Base-by-base conservation (phyloP, 2,797 vertebrate genomes). In the Pseudochromis fuscus region DNA sequence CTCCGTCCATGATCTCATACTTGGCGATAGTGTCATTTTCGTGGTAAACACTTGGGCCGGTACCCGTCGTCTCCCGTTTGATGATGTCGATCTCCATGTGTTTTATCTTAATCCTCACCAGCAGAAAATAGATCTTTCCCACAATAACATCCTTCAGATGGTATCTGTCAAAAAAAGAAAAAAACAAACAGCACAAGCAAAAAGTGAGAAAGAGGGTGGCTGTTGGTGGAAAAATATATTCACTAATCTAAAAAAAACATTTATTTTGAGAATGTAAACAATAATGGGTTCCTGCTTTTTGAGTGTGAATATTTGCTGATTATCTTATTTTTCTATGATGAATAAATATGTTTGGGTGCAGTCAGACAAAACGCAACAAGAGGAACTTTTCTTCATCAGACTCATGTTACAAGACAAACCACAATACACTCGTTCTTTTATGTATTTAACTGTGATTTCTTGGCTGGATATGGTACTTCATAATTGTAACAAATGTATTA, bases 61-160 rank as follows among this genome's bases (percentile, higher is more conserved):
- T 99, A 71, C 98, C 98, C 0, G 97, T 99, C 0, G 98, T 99
- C 88, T 99, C 98, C 38, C 98, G 95, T 88, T 99, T 99, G 91
- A 99, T 98, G 85, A 99, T 99, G 82, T 99, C 97, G 0, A 99
- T 97, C 88, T 99, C 98, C 98, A 99, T 99, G 93, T 99, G 98
- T 77, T 97, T 98, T 67, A 99, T 98, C 91, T 99, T 99, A 94
- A 99, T 99, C 87, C 98, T 94, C 85, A 99, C 98, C 66, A 99
- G 93, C 78, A 99, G 94, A 90, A 99, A 99, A 83, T 99, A 99
- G 83, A 99, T 99, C 92, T 99, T 99, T 0, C 98, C 98, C 6
- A 99, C 98, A 59, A 99, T 99, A 42, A 99, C 98, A 27, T 99
- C 98, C 93, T 97, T 99, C 86, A 99, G 93, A 82, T 99, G 97